These are phyloP conservation scores for Perca flavescens DNA, from an alignment of 2,113 vertebrate species.

Conservation along the genomic window DNA sequence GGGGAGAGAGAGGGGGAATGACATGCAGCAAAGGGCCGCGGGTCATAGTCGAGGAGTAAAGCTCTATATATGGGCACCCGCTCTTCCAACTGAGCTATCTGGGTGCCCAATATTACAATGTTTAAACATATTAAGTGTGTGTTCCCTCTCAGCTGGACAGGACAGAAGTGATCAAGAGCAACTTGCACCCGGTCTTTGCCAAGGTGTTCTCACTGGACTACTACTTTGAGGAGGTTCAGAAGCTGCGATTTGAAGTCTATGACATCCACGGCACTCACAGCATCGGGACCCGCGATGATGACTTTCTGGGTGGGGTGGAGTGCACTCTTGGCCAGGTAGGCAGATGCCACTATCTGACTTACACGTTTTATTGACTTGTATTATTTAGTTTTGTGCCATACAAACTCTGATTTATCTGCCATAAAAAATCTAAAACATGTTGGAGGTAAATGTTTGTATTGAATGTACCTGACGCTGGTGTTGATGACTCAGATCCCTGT, in stretches of 20 bases:
- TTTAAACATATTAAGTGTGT: neutral
- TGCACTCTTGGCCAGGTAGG: slow-evolving; percentile 96
- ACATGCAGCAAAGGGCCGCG: no score
- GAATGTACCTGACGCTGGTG: slow-evolving; percentile 9
- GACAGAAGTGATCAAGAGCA: slow-evolving; percentile 95
- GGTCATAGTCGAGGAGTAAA: no score
- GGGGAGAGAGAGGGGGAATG: no score
- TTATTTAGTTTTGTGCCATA: neutral
- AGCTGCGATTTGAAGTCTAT: slow-evolving; percentile 94
- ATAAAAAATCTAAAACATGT: slow-evolving; percentile 9
- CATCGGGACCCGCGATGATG: slow-evolving; percentile 89
- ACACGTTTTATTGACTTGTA: neutral
- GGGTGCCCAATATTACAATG: neutral
- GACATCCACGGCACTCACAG: slow-evolving; percentile 91
- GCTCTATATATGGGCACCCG: no score
- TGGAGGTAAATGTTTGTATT: neutral
- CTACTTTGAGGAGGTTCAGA: slow-evolving; percentile 97
- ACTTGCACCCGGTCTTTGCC: slow-evolving; percentile 93
- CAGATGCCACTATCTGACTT: slow-evolving; percentile 26
- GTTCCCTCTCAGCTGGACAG: slow-evolving; percentile 88
- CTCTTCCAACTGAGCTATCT: no score
- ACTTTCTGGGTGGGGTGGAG: slow-evolving; percentile 94
- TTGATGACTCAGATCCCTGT: slow-evolving; percentile 50
- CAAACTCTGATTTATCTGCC: neutral
- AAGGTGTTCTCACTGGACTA: slow-evolving; percentile 94